Evolutionary conservation across 2,888 invertebrate genomes (phyloP), one percentile per base, ranked within the genome.

Genomic region (Platycheirus albimanus): DNA sequence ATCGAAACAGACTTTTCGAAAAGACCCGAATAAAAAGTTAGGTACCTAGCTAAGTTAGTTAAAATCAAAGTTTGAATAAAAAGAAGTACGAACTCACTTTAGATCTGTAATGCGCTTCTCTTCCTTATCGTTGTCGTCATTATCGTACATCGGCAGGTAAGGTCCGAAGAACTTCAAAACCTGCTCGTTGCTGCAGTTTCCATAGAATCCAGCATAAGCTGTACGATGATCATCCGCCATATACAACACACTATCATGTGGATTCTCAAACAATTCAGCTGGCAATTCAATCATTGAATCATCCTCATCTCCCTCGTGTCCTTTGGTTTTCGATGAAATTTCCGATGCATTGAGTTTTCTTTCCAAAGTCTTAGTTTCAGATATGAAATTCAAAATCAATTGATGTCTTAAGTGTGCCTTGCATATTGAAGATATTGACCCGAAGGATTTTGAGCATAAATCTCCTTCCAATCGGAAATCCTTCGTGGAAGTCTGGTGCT

Each of bases 131-230:
- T 64, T 67, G 6, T 56, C 41, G 1, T 75, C 85, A 61, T 86
- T 85, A 58, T 87, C 86, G 69, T 87, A 87, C 85, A 85, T 87
- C 1, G 87, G 87, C 30, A 87, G 77, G 58, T 86, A 87, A 47
- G 86, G 86, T 0, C 86, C 87, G 24, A 87, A 87, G 61, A 87
- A 87, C 41, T 85, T 70, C 0, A 72, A 5, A 36, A 87, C 85
- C 38, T 86, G 85, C 7, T 87, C 80, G 15, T 85, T 84, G 15
- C 83, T 85, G 38, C 86, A 87, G 45, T 86, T 87, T 0, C 87
- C 87, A 83, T 87, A 87, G 51, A 86, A 87, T 1, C 87, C 87
- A 2, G 87, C 87, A 47, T 87, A 87, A 43, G 85, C 85, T 1
- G 84, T 85, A 11, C 85, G 86, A 77, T 85, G 85, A 7, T 87